Evolutionary conservation across 2,113 vertebrate genomes (phyloP).

Genomic region (Saiga tatarica): DNA sequence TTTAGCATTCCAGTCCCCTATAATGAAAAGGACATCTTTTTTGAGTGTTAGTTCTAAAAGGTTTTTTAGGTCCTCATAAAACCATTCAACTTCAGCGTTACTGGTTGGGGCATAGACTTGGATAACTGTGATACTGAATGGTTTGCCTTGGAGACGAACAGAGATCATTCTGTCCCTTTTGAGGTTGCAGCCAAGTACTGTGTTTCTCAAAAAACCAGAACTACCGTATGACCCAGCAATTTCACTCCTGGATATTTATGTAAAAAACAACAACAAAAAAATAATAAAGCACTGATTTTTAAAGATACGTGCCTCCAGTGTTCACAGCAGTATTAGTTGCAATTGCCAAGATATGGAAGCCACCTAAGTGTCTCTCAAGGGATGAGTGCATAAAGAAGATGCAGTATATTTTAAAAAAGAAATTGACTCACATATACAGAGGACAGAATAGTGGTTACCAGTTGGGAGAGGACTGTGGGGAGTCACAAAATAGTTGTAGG

Average conservation of each 20-base stretch:
- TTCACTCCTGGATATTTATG: background rate
- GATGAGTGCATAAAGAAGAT: background rate
- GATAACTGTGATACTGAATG: too few relatives aligned
- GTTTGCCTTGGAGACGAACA: too few relatives aligned
- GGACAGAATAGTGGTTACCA: background rate
- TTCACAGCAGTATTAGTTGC: background rate
- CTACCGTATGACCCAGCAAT: background rate
- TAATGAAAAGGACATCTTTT: too few relatives aligned
- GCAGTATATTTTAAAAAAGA: background rate
- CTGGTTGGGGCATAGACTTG: too few relatives aligned
- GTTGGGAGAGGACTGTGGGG: background rate
- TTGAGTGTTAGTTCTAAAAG: too few relatives aligned
- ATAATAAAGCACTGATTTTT: background rate
- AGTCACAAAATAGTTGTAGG: background rate
- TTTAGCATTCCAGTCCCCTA: too few relatives aligned
- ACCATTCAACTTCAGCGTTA: too few relatives aligned
- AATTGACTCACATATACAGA: background rate
- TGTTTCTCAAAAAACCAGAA: background rate
- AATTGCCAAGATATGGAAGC: background rate
- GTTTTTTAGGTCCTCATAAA: too few relatives aligned
- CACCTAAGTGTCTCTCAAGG: background rate
- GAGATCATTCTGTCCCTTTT: too few relatives aligned
- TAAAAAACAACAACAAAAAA: background rate
- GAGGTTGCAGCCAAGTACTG: too few relatives aligned
- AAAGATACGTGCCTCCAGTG: background rate